Conservation (phyloP, 2,797 vertebrate genomes). For the Oreochromis mossambicus region DNA sequence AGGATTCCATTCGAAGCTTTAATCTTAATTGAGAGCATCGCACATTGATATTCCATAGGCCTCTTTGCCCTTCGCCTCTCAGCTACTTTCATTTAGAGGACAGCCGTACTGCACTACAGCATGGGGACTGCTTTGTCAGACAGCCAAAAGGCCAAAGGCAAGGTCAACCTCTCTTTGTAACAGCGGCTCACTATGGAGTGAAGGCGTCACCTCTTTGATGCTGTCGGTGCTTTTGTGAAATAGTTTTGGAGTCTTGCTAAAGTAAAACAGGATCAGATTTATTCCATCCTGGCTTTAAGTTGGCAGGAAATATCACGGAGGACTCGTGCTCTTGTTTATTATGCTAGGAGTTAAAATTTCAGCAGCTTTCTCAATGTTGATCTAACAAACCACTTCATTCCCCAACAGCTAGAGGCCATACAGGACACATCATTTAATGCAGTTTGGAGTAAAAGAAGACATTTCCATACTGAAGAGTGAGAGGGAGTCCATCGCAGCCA, state of each 20-base stretch:
- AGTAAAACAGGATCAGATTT: constrained; percentile 7
- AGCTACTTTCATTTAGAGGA: constrained; percentile 80
- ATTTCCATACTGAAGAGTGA: constrained; percentile 28
- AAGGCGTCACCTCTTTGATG: constrained; percentile 66
- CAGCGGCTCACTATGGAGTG: constrained; percentile 48
- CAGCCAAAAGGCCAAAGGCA: constrained; percentile 79
- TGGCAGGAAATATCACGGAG: not conserved
- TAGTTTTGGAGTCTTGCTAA: constrained; percentile 17
- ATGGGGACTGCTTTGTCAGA: constrained; percentile 76
- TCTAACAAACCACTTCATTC: not conserved
- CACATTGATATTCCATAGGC: constrained; percentile 80
- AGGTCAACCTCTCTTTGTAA: constrained; percentile 72
- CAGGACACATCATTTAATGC: constrained; percentile 22
- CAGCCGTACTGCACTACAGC: constrained; percentile 70
- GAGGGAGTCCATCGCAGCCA: not conserved
- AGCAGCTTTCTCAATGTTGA: not conserved
- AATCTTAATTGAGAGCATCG: constrained; percentile 79
- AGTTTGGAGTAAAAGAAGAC: constrained; percentile 1
- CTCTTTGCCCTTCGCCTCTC: constrained; percentile 77
- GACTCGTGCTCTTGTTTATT: not conserved
- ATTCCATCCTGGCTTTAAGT: not conserved
- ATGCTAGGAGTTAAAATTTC: not conserved
- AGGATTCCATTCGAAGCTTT: constrained; percentile 77
- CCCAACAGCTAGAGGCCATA: constrained; percentile 4
- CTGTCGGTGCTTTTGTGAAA: constrained; percentile 37